Conservation (phyloP, 2,797 vertebrate genomes). For the Leontocebus nigricollis region DNA sequence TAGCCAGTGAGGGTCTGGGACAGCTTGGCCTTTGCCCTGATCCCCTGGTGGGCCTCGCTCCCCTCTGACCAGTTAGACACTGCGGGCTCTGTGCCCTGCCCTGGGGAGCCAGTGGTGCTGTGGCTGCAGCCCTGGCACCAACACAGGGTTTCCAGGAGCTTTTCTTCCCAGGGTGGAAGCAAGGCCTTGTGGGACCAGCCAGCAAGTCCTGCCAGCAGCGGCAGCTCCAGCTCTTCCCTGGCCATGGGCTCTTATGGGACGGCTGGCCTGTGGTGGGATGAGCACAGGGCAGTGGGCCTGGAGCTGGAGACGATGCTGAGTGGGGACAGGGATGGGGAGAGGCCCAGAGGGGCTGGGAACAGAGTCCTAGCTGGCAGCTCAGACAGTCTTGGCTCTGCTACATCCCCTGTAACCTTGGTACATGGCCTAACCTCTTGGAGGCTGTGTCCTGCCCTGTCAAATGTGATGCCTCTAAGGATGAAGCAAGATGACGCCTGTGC, state of each 20-base stretch:
- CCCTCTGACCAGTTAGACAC: not conserved
- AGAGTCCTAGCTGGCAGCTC: not conserved
- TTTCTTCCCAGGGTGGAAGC: not conserved
- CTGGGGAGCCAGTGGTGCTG: not conserved
- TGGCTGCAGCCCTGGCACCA: not conserved
- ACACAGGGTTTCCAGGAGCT: not conserved
- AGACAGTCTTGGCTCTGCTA: not conserved
- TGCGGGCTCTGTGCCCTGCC: not conserved
- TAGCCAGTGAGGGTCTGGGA: not conserved
- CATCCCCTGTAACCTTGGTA: not conserved
- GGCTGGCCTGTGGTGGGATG: not conserved
- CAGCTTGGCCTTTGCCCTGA: not conserved
- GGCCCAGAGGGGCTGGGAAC: not conserved
- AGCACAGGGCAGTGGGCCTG: not conserved
- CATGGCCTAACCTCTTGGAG: not conserved
- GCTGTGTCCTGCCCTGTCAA: not conserved
- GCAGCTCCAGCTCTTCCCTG: not conserved
- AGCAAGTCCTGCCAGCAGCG: not conserved
- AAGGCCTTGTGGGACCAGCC: not conserved
- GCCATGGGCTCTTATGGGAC: not conserved
- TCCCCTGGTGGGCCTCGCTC: not conserved
- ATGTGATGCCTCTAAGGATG: not conserved
- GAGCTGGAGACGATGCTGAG: not conserved
- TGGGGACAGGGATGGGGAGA: not conserved
- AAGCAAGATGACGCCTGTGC: fast-evolving